phyloP scores from a whole-genome alignment of 2,797 vertebrate species.

The Malacoctenus gilli region DNA sequence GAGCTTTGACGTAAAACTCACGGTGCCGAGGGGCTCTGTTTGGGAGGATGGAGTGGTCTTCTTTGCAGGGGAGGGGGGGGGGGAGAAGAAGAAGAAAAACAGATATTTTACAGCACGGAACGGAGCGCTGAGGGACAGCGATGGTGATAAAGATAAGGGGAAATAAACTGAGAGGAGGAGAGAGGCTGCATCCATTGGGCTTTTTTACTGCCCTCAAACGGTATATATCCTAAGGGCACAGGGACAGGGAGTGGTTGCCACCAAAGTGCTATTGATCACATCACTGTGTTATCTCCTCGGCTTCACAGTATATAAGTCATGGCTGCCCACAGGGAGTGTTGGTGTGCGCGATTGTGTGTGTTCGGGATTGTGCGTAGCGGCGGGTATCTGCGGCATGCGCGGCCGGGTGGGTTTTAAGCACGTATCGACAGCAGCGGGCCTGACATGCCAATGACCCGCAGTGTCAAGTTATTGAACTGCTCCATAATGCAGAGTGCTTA shows the following conservation, averaged over 20 bases:
- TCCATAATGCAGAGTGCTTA: slow-evolving; percentile 67
- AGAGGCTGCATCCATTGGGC: slow-evolving; percentile 46
- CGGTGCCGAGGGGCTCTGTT: slow-evolving; percentile 25
- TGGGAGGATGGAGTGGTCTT: slow-evolving; percentile 21
- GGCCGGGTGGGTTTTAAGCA: slow-evolving; percentile 11
- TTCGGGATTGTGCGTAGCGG: neutral
- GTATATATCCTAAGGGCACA: slow-evolving; percentile 55
- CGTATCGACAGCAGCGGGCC: slow-evolving; percentile 39
- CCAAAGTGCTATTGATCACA: slow-evolving; percentile 74
- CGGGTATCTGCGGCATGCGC: slow-evolving; percentile 1
- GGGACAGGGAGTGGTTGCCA: slow-evolving; percentile 45
- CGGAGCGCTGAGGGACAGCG: slow-evolving; percentile 17
- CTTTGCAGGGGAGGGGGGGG: slow-evolving; percentile 18
- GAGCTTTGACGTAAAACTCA: slow-evolving; percentile 26
- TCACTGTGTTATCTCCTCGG: slow-evolving; percentile 61
- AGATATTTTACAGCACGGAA: slow-evolving; percentile 44
- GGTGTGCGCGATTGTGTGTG: slow-evolving; percentile 1
- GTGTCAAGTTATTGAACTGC: slow-evolving; percentile 60
- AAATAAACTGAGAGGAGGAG: slow-evolving; percentile 41
- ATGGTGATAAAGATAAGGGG: slow-evolving; percentile 51
- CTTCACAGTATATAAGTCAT: slow-evolving; percentile 64
- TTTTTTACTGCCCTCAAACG: slow-evolving; percentile 61
- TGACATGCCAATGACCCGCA: slow-evolving; percentile 57
- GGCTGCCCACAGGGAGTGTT: slow-evolving; percentile 44
- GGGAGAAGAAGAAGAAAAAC: slow-evolving; percentile 31